phyloP scores from a whole-genome alignment of 2,888 invertebrate species.

The Malacosoma neustria region DNA sequence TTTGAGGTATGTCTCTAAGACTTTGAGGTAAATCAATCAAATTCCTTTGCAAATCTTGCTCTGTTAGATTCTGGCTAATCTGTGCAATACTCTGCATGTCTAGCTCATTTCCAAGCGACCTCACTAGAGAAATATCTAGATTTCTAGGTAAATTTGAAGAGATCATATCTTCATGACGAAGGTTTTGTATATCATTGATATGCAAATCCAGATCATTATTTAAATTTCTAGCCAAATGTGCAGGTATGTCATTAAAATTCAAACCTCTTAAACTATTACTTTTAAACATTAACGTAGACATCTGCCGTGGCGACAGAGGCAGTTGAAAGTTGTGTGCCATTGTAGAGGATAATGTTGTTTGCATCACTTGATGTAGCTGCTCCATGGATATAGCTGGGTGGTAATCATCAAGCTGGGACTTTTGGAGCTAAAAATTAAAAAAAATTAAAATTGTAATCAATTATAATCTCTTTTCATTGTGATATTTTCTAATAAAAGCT shows the following conservation, averaged over 20 bases:
- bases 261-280: constrained; percentile 45
- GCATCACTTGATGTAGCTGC: constrained; percentile 61
- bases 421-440: constrained; percentile 44
- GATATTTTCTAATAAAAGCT: too few species aligned
- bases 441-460: too few species aligned
- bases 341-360: constrained; percentile 38
- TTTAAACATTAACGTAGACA: constrained; percentile 60
- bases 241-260: constrained; percentile 51
- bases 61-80: constrained; percentile 35
- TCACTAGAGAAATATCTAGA: constrained; percentile 18
- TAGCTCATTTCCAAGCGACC: constrained; percentile 21
- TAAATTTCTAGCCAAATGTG: constrained; percentile 33
- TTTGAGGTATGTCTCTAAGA: constrained; percentile 7
- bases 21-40: constrained; percentile 22
- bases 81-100: constrained; percentile 42
- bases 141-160: constrained; percentile 17
- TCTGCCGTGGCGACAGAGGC: constrained; percentile 55
- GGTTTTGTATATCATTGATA: constrained; percentile 23
- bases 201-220: constrained; percentile 18
- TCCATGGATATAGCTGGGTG: constrained; percentile 58
- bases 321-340: constrained; percentile 56
- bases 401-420: constrained; percentile 55
- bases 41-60: constrained; percentile 31
- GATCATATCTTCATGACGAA: constrained; percentile 9
- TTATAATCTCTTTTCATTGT: too few species aligned